A percentile compares a stretch with the other conserved stretches of the same genome.
Evolutionary conservation across 2,888 invertebrate species (phyloP).

Genomic region (Meteorus colon): DNA sequence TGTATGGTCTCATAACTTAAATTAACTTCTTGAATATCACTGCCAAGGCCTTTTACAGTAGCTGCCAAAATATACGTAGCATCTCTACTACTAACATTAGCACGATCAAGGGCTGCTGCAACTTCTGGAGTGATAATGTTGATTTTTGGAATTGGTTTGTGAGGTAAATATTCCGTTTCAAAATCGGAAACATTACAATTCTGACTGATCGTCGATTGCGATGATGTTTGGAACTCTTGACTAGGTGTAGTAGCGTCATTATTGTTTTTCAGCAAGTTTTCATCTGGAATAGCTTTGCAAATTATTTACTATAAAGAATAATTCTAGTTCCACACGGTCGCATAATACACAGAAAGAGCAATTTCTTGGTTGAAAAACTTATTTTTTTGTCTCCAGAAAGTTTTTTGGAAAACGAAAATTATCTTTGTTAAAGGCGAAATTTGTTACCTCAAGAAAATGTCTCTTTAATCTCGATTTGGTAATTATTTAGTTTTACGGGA

Average conservation of each 20-base stretch:
- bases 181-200: slow-evolving; percentile 1
- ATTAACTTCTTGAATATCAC: slow-evolving; percentile 28
- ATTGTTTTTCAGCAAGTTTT: background rate
- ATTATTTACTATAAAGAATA: background rate
- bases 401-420: too few relatives aligned
- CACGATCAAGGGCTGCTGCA: slow-evolving; percentile 33
- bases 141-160: slow-evolving; percentile 4
- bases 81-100: slow-evolving; percentile 33
- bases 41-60: slow-evolving; percentile 27
- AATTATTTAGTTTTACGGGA: too few relatives aligned
- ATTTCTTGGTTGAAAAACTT: too few relatives aligned
- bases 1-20: slow-evolving; percentile 20
- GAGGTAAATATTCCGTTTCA: background rate
- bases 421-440: too few relatives aligned
- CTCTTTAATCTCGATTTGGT: too few relatives aligned
- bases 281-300: background rate
- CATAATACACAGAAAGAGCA: too few relatives aligned
- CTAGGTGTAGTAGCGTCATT: background rate
- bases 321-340: too few relatives aligned
- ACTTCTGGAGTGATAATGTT: slow-evolving; percentile 38
- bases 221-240: background rate
- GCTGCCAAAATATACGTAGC: slow-evolving; percentile 39
- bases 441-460: too few relatives aligned
- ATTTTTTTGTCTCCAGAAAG: too few relatives aligned
- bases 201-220: background rate